Base-by-base conservation (phyloP, 2,113 vertebrate genomes). In the Dunckerocampus dactyliophorus region DNA sequence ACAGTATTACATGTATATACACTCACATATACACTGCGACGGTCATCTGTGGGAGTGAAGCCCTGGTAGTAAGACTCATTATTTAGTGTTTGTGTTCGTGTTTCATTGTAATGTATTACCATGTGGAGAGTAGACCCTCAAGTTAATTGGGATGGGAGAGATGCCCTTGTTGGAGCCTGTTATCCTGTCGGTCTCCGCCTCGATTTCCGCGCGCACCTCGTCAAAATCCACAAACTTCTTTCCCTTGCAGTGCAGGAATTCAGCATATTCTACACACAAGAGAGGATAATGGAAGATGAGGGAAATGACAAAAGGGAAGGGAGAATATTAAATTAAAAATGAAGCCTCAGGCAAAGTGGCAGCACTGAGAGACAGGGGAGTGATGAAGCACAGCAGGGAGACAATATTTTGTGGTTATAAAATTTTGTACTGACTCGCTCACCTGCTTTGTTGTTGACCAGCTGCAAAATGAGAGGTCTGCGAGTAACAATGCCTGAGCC, bases 211-310 rank as follows among this genome's bases (percentile, higher is more conserved):
- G 51, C 95, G 93, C 24, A 98, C 96, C 77, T 98, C 96, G 0
- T 99, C 95, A 3, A 99, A 99, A 72, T 98, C 95, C 60, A 95
- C 95, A 89, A 99, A 99, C 75, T 95, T 98, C 77, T 92, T 95
- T 69, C 93, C 94, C 65, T 98, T 97, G 89, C 95, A 98, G 88
- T 99, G 96, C 79, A 98, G 87, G 81, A 99, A 99, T 68, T 98
- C 96, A 0, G 96, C 96, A 85, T 99, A 94, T 85, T 98, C 96
- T 98, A 75, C 1, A 82, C 46, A 77, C 9, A 34, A 34, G 31
- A 5, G 31, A 34, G 43, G 1, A 43, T 21, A 19, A 42, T 51
- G 56, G 16, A 50, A n/a, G 22, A 48, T 5, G 4, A 5, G 8
- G 9, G 47, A 10, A 37, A 43, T 47, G 47, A 11, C 54, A 56